These are phyloP conservation scores for Psittacula echo DNA, from an alignment of 2,797 vertebrate species.

Conservation along the genomic window DNA sequence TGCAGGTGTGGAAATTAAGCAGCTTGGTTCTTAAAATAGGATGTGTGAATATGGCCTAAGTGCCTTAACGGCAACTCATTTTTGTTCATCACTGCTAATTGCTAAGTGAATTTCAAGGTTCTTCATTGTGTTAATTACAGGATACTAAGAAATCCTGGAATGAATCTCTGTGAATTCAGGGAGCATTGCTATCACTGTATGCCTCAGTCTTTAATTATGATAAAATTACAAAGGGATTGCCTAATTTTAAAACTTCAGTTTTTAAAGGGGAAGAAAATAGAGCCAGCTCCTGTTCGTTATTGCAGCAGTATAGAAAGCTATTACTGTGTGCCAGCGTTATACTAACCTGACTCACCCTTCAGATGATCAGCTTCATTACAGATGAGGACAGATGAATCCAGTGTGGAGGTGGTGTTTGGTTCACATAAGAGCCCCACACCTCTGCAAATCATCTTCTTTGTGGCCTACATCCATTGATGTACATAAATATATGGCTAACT, in stretches of 20 bases:
- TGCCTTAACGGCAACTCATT: slow-evolving; percentile 64
- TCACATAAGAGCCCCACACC: background rate
- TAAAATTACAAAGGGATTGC: slow-evolving; percentile 62
- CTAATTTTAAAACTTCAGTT: slow-evolving; percentile 48
- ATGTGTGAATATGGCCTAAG: slow-evolving; percentile 60
- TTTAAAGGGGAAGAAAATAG: slow-evolving; percentile 28
- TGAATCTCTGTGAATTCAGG: slow-evolving; percentile 56
- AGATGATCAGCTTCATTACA: slow-evolving; percentile 43
- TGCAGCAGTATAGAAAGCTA: background rate
- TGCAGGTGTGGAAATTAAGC: slow-evolving; percentile 67
- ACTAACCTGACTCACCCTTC: slow-evolving; percentile 47
- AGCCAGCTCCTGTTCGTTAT: background rate
- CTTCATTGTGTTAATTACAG: slow-evolving; percentile 69
- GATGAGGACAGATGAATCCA: slow-evolving; percentile 35
- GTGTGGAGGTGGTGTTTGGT: slow-evolving; percentile 23
- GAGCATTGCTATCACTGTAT: background rate
- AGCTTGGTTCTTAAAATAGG: slow-evolving; percentile 60
- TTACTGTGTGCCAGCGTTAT: background rate
- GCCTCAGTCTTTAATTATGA: slow-evolving; percentile 64
- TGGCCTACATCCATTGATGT: background rate
- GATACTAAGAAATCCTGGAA: slow-evolving; percentile 66
- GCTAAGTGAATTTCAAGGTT: slow-evolving; percentile 70
- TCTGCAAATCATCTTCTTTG: background rate
- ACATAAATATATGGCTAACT: background rate
- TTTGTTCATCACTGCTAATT: slow-evolving; percentile 73